Conservation (phyloP, 2,888 invertebrate species). For the Andricus quercusramuli region DNA sequence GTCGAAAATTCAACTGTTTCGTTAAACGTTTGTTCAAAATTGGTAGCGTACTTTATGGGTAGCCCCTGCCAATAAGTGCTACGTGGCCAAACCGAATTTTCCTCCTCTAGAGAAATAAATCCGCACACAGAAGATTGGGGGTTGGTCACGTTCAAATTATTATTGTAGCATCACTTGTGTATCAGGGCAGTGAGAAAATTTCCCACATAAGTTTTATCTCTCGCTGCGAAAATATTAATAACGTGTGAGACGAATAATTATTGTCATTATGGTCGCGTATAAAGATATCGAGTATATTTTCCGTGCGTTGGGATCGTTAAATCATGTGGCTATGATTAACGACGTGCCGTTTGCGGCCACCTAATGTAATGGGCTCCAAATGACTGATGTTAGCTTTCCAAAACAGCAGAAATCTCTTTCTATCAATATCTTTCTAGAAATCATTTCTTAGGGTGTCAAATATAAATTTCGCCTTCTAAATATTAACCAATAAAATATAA, state of each 20-base stretch:
- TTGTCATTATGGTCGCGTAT: slow-evolving; percentile 1
- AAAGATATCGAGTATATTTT: slow-evolving; percentile 15
- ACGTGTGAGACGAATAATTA: background rate
- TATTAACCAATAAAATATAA: too few relatives aligned
- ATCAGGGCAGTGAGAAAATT: background rate
- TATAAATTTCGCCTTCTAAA: background rate
- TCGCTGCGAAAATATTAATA: background rate
- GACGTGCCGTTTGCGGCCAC: background rate
- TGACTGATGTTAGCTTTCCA: slow-evolving; percentile 19
- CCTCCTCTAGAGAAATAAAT: slow-evolving; percentile 24
- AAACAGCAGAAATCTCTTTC: slow-evolving; percentile 8
- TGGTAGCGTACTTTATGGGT: too few relatives aligned
- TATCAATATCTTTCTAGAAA: background rate
- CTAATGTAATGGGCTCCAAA: slow-evolving; percentile 13
- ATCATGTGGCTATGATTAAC: slow-evolving; percentile 20
- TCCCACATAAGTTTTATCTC: background rate
- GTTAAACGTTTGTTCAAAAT: too few relatives aligned
- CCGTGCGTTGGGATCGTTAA: background rate
- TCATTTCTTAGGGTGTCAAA: background rate
- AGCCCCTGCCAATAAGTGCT: slow-evolving; percentile 11
- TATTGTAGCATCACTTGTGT: background rate
- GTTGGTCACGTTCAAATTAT: slow-evolving; percentile 20
- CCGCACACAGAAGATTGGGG: background rate
- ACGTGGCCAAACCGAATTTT: background rate
- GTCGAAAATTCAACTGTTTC: too few relatives aligned